Evolutionary conservation across 2,113 vertebrate species (phyloP).

Genomic region (Mustela nigripes): DNA sequence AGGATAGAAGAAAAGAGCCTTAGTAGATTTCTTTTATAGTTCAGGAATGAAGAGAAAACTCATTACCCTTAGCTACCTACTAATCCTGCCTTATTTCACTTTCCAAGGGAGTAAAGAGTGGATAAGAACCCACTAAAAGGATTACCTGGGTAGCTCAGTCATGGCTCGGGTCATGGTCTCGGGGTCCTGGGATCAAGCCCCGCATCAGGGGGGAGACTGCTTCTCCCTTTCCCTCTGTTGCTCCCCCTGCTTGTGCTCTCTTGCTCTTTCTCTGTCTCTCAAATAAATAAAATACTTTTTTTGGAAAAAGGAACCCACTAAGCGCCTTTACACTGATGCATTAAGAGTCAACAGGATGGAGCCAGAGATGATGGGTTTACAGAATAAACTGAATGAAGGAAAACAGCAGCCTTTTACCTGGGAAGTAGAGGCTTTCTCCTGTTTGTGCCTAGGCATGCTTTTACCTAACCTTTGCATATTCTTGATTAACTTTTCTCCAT

Average conservation of each 20-base stretch:
- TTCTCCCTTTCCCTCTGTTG: background rate
- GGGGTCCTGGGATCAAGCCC: background rate
- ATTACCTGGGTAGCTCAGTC: background rate
- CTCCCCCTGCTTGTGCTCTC: background rate
- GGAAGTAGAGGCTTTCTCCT: background rate
- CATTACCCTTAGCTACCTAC: background rate
- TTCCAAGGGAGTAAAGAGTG: background rate
- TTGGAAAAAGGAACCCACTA: background rate
- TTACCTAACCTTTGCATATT: background rate
- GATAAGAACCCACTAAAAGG: background rate
- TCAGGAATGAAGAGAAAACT: constrained; percentile 44
- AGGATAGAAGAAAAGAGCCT: background rate
- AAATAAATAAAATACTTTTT: background rate
- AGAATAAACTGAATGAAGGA: background rate
- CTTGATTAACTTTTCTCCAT: background rate
- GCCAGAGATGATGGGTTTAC: background rate
- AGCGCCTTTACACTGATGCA: background rate
- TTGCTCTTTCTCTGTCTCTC: background rate
- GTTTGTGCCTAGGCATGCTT: background rate
- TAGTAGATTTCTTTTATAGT: background rate
- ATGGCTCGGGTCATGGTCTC: background rate
- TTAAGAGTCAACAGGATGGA: background rate
- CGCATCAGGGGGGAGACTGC: background rate
- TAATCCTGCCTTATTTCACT: background rate
- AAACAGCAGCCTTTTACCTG: background rate